Evolutionary conservation across 2,797 vertebrate genomes (phyloP), one percentile per base, ranked within the genome.

Genomic region (Oreortyx pictus): DNA sequence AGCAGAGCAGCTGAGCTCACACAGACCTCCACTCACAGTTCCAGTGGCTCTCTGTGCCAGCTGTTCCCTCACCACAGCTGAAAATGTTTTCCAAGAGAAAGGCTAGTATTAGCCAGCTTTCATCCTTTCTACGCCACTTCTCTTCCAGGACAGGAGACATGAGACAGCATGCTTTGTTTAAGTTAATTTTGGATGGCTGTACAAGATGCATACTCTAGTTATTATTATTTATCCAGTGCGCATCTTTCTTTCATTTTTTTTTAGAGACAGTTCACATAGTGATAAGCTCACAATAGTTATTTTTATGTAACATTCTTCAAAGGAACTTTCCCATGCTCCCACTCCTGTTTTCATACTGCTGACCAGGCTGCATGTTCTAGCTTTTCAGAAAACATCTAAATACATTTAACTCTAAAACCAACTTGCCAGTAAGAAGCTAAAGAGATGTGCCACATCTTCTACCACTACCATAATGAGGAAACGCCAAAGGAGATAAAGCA

Each of bases 271-370:
- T 79, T 91, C 68, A 67, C 56, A 77, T 64, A 70, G 29, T 57
- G 52, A 82, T 75, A 82, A 83, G 39, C 16, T 84, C 41, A 9
- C 62, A 77, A 47, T 3, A 80, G 47, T 67, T 91, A 82, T 71
- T 85, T 93, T 91, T 59, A 67, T 43, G 4, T 29, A 64, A 73
- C 54, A 57, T 57, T 76, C 73, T 93, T 82, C 61, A 89, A 89
- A 92, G 33, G 24, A 88, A 82, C 31, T 79, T 89, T 79, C 52
- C 59, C 66, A 73, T 76, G 62, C 35, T 84, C 60, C 37, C 49
- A 75, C n/a, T 88, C 37, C 72, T 61, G 66, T 49, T n/a, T 73
- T 41, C 52, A 79, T 6, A 25, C 66, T 85, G 25, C 46, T 82
- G 89, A 57, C 7, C 1, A 1, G 56, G 13, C 66, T 25, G 9